A percentile compares a stretch with the other conserved stretches of the same genome.
Conservation (phyloP, 1,140 invertebrate genomes). For the Saxidomus purpurata region DNA sequence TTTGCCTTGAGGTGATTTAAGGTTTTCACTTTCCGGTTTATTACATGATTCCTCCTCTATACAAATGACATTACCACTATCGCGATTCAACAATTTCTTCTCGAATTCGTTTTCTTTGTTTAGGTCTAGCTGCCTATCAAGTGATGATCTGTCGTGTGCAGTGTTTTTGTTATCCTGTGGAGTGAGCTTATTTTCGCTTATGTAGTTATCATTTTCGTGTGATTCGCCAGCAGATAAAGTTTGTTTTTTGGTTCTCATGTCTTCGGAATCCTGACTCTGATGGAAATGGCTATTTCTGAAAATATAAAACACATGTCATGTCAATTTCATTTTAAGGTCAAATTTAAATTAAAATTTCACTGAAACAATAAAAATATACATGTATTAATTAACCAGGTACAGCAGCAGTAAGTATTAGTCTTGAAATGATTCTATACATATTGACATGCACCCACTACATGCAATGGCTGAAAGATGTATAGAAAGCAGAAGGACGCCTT, state of each 20-base stretch:
- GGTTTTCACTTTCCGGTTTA: slow-evolving; percentile 34
- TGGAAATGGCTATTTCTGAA: slow-evolving; percentile 67
- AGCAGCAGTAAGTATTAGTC: too few relatives aligned
- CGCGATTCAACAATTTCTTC: slow-evolving; percentile 34
- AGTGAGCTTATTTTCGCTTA: slow-evolving; percentile 24
- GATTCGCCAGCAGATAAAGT: slow-evolving; percentile 24
- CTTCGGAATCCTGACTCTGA: slow-evolving; percentile 52
- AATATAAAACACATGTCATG: slow-evolving; percentile 30
- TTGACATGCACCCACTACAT: too few relatives aligned
- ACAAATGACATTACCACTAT: slow-evolving; percentile 63
- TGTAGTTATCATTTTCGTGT: slow-evolving; percentile 44
- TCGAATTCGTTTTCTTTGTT: slow-evolving; percentile 59
- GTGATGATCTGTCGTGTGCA: background rate
- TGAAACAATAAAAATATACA: too few relatives aligned
- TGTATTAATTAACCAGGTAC: too few relatives aligned
- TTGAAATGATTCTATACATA: too few relatives aligned
- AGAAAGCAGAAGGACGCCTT: too few relatives aligned
- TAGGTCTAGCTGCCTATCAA: slow-evolving; percentile 12
- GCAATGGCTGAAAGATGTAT: too few relatives aligned
- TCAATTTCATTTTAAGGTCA: background rate
- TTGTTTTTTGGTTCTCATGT: slow-evolving; percentile 59
- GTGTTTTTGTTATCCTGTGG: slow-evolving; percentile 24
- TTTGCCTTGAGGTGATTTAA: slow-evolving; percentile 11
- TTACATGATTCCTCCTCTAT: slow-evolving; percentile 40
- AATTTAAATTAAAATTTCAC: too few relatives aligned